A percentile compares a stretch with the other conserved stretches of the same genome.
Evolutionary conservation across 2,113 vertebrate genomes (phyloP).

Genomic region (Pseudorhombus dupliciocellatus): DNA sequence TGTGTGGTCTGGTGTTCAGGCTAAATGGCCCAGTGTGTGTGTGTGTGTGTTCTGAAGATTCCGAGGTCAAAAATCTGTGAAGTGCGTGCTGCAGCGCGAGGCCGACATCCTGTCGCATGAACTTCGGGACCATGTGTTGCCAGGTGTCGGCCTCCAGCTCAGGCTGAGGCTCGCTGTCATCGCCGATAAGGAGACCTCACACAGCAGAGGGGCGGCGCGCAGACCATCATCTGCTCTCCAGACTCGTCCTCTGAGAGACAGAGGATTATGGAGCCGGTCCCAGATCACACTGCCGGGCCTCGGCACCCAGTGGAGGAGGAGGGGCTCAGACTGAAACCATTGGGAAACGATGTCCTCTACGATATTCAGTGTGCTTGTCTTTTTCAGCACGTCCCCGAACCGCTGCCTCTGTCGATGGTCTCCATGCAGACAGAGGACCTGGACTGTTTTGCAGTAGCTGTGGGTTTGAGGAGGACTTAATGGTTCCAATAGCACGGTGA

Average conservation of each 20-base stretch:
- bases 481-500: neutral
- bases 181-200: constrained; percentile 35
- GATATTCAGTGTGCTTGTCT: neutral
- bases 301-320: neutral
- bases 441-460: neutral
- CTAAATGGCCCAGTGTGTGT: too few species aligned
- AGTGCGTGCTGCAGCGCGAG: too few species aligned
- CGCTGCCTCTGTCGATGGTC: neutral
- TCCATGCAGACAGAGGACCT: neutral
- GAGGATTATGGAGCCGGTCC: constrained; percentile 41
- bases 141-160: constrained; percentile 6
- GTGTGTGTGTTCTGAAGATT: too few species aligned
- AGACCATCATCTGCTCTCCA: constrained; percentile 41
- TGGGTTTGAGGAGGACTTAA: neutral
- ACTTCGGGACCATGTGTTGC: neutral
- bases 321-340: constrained; percentile 24
- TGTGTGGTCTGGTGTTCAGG: too few species aligned
- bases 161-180: constrained; percentile 25
- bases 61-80: too few species aligned
- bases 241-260: constrained; percentile 32
- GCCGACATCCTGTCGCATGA: neutral
- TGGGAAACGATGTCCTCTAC: neutral
- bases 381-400: constrained; percentile 5
- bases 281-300: neutral
- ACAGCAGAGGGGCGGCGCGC: constrained; percentile 23